These are phyloP conservation scores for Notodonta dromedarius DNA, from an alignment of 2,888 invertebrate genomes.

Conservation along the genomic window DNA sequence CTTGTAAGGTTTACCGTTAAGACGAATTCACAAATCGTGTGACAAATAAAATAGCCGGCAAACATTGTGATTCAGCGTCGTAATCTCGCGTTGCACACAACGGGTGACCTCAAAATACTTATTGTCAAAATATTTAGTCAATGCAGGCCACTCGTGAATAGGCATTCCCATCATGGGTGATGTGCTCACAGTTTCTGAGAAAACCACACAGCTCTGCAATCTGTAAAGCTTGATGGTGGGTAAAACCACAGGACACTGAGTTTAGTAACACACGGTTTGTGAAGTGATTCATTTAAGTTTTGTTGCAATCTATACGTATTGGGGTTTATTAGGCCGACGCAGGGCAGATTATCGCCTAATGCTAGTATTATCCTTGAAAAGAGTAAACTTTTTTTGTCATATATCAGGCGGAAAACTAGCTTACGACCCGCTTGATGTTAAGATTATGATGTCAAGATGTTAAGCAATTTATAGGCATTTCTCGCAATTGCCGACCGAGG, in stretches of 20 bases:
- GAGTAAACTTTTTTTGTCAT: no score
- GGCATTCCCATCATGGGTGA: background rate
- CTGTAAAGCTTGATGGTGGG: background rate
- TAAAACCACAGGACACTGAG: background rate
- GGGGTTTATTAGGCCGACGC: no score
- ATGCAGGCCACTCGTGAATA: background rate
- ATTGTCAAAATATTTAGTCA: background rate
- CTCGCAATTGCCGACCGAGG: no score
- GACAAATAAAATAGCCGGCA: background rate
- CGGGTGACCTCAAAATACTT: background rate
- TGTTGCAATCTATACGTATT: background rate
- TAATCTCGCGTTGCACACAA: background rate
- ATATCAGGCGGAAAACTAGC: no score
- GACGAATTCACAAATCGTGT: background rate
- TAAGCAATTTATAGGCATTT: no score
- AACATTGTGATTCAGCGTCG: background rate
- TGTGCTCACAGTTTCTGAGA: conserved; percentile 1
- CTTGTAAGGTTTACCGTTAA: no score
- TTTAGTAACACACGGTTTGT: background rate
- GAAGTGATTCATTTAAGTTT: background rate
- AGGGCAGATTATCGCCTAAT: no score
- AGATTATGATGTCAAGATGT: no score
- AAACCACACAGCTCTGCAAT: background rate
- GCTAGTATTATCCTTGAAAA: no score
- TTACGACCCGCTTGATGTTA: no score